Conservation (phyloP, 2,797 vertebrate species). For the Australoheros facetus region DNA sequence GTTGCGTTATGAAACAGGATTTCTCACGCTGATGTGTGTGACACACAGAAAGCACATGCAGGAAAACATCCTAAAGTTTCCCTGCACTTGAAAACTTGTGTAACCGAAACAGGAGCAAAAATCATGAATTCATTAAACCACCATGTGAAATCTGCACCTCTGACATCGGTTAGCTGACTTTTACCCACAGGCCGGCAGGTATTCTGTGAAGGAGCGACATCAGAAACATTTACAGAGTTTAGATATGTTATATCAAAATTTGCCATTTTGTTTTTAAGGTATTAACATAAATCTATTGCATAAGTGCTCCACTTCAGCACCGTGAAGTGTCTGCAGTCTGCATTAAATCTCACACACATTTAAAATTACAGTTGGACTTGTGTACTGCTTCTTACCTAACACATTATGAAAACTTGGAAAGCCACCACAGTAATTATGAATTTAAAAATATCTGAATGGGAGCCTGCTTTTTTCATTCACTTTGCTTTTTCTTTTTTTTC, state of each 20-base stretch:
- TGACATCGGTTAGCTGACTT: not conserved
- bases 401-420: not conserved
- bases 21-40: not conserved
- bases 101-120: not conserved
- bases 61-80: not conserved
- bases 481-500: fast-evolving
- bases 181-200: not conserved
- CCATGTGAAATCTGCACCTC: not conserved
- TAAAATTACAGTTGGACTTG: not conserved
- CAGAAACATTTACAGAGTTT: not conserved
- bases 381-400: not conserved
- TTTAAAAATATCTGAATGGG: not conserved
- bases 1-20: not conserved
- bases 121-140: not conserved
- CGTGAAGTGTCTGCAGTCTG: not conserved
- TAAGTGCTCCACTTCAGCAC: not conserved
- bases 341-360: conserved; percentile 2
- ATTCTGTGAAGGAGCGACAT: not conserved
- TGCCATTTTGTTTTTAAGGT: not conserved
- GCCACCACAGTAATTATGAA: not conserved
- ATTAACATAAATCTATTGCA: not conserved
- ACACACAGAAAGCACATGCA: not conserved
- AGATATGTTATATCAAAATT: not conserved
- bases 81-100: not conserved
- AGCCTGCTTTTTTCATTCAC: not conserved